Evolutionary conservation across 1,140 invertebrate species (phyloP).

Genomic region (Helicoverpa armigera): DNA sequence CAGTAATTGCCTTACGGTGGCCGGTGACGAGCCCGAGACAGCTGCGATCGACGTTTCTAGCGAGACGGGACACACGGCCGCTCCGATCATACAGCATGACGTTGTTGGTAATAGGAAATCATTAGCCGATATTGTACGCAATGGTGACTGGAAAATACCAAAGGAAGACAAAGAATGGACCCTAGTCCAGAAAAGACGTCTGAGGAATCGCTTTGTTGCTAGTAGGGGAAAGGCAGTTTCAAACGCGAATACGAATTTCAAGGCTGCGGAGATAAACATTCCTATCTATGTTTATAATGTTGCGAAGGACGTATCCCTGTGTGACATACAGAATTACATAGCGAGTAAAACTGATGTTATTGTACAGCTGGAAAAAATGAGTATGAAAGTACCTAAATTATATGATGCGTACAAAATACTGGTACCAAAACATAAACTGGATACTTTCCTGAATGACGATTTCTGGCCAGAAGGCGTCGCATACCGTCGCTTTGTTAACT

Average conservation of each 20-base stretch:
- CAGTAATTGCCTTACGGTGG: no score
- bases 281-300: background rate
- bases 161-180: background rate
- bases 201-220: constrained; percentile 5
- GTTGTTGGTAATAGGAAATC: no score
- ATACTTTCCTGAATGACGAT: background rate
- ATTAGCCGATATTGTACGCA: background rate
- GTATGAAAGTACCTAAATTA: background rate
- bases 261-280: background rate
- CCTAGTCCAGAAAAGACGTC: constrained; percentile 1
- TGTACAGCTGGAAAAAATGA: no score
- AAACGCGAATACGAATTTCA: background rate
- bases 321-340: no score
- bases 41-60: no score
- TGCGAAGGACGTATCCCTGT: background rate
- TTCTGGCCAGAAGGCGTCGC: background rate
- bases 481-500: background rate
- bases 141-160: background rate
- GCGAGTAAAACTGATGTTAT: no score
- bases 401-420: constrained; percentile 16
- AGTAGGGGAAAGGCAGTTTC: background rate
- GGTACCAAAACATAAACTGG: background rate
- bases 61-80: no score
- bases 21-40: no score
- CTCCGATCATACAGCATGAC: no score